Percentiles rank a stretch among this genome's conserved stretches.
phyloP scores from a whole-genome alignment of 2,113 vertebrate genomes.

The Melanotaenia duboulayi region DNA sequence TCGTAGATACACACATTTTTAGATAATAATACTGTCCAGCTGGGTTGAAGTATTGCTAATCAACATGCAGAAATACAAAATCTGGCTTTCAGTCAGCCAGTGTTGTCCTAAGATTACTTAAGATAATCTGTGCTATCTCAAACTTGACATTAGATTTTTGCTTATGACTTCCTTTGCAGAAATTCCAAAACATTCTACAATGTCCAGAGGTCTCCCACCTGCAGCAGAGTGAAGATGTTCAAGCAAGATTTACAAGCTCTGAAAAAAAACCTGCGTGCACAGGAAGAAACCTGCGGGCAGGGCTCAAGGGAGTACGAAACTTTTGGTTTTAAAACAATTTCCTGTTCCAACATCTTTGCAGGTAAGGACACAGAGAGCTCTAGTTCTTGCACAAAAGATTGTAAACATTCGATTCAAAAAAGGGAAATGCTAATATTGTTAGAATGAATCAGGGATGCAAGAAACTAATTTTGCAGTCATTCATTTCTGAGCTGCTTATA shows the following conservation, averaged over 20 bases:
- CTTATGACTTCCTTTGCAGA: slow-evolving; percentile 44
- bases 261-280: slow-evolving; percentile 28
- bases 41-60: not conserved
- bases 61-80: not conserved
- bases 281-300: slow-evolving; percentile 16
- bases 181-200: slow-evolving; percentile 63
- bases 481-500: slow-evolving; percentile 42
- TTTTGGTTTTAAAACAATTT: slow-evolving; percentile 24
- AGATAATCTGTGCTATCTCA: no score
- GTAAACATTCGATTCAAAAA: slow-evolving; percentile 41
- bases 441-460: slow-evolving; percentile 43
- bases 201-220: slow-evolving; percentile 71
- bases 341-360: slow-evolving; percentile 2
- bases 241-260: slow-evolving; percentile 53
- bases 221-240: slow-evolving; percentile 47
- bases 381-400: slow-evolving; percentile 16
- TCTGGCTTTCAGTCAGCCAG: no score
- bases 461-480: slow-evolving; percentile 34
- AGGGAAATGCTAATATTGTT: slow-evolving; percentile 57
- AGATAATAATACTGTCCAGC: not conserved
- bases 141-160: not conserved
- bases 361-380: slow-evolving; percentile 16
- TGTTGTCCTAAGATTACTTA: no score
- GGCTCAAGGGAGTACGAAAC: slow-evolving; percentile 28
- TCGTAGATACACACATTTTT: not conserved